A percentile compares a stretch with the other conserved stretches of the same genome.
Conservation (phyloP, 2,888 invertebrate species). For the Pyrgus malvae region DNA sequence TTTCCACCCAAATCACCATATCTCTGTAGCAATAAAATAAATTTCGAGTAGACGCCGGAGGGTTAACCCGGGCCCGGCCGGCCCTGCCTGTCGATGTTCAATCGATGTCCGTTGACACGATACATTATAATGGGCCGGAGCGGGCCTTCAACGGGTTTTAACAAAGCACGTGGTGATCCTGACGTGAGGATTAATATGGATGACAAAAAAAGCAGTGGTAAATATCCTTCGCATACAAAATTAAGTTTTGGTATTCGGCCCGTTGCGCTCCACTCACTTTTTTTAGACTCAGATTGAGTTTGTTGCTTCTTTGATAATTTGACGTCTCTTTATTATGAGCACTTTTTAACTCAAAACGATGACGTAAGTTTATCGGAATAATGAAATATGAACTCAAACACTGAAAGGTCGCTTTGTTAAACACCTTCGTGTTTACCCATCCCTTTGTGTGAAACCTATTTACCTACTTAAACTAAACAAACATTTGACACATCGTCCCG, state of each 20-base stretch:
- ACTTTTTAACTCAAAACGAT: neutral
- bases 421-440: constrained; percentile 10
- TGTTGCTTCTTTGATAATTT: constrained; percentile 43
- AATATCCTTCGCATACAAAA: constrained; percentile 67
- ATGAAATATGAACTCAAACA: constrained; percentile 5
- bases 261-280: constrained; percentile 12
- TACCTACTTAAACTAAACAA: constrained; percentile 26
- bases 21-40: constrained; percentile 80
- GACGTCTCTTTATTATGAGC: neutral
- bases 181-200: constrained; percentile 79
- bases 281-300: constrained; percentile 47
- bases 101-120: constrained; percentile 80
- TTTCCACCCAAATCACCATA: constrained; percentile 78
- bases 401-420: neutral
- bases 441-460: constrained; percentile 17
- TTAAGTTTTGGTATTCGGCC: constrained; percentile 58
- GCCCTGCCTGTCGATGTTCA: constrained; percentile 71
- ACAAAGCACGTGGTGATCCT: constrained; percentile 79
- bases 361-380: neutral
- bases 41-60: constrained; percentile 78
- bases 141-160: constrained; percentile 73
- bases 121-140: constrained; percentile 77
- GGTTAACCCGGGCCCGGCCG: constrained; percentile 62
- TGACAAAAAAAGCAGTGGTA: constrained; percentile 65
- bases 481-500: constrained; percentile 16